Conservation (phyloP, 2,797 vertebrate species). For the Rhynchotus rufescens region DNA sequence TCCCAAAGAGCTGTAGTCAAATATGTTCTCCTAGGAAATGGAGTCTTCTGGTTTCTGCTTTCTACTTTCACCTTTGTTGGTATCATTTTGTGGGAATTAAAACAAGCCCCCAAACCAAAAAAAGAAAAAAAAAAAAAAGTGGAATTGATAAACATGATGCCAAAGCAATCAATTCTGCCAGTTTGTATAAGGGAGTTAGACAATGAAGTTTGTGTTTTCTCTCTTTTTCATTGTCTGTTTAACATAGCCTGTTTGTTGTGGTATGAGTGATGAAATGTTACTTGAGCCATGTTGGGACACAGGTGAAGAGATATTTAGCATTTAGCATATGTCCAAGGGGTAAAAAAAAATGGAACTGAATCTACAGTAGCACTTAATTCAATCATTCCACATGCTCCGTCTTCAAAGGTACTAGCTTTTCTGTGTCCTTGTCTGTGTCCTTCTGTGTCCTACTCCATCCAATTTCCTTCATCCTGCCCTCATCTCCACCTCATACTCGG, state of each 20-base stretch:
- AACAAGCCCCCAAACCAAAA: background rate
- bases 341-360: background rate
- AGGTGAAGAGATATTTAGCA: background rate
- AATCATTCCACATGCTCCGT: background rate
- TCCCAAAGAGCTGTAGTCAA: background rate
- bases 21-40: background rate
- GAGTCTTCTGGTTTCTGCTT: background rate
- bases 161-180: slow-evolving; percentile 19
- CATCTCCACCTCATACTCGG: background rate
- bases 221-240: slow-evolving; percentile 18
- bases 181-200: slow-evolving; percentile 5
- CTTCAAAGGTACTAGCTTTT: slow-evolving; percentile 6
- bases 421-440: background rate
- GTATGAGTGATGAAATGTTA: background rate
- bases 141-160: slow-evolving; percentile 31
- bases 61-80: slow-evolving; percentile 40
- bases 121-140: background rate
- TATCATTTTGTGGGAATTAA: slow-evolving; percentile 24
- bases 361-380: background rate
- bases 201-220: background rate
- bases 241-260: background rate
- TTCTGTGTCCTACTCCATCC: no score
- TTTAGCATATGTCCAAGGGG: background rate
- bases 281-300: background rate
- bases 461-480: background rate